Evolutionary conservation across 30 jellyfish, hydroid and myxozoan genomes (phyloP).

Genomic region (Chrysaora quinquecirrha): DNA sequence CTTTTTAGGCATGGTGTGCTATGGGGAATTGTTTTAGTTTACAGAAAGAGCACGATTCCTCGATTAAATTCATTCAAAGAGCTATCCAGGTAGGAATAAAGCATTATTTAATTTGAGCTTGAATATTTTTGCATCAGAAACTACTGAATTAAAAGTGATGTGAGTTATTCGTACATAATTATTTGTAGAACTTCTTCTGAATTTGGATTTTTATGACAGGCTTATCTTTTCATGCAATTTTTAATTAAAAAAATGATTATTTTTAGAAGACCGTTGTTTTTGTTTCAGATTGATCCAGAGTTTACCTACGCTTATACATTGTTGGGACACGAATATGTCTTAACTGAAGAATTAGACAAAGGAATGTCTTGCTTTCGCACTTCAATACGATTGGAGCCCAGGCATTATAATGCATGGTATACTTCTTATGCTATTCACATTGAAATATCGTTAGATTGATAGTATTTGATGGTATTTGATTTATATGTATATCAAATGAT

Average conservation of each 20-base stretch:
- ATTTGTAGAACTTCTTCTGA: too few species aligned
- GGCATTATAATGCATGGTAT: conserved; percentile 99
- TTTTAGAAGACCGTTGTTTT: too few species aligned
- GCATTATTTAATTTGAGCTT: too few species aligned
- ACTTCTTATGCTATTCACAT: conserved; percentile 1
- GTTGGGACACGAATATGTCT: conserved; percentile 97
- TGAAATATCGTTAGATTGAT: background rate
- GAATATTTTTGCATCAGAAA: too few species aligned
- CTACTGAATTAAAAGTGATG: too few species aligned
- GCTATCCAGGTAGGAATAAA: conserved; percentile 78
- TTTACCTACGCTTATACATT: conserved; percentile 93
- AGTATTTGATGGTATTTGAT: too few species aligned
- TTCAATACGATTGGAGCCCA: conserved; percentile 79
- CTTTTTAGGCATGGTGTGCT: conserved; percentile 99
- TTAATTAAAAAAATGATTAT: too few species aligned
- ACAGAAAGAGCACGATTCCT: conserved; percentile 91
- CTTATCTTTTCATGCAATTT: background rate
- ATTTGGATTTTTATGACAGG: background rate
- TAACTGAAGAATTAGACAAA: conserved; percentile 88
- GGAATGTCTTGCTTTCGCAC: conserved; percentile 96
- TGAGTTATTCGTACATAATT: too few species aligned
- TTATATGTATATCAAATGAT: too few species aligned
- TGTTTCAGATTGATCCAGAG: conserved; percentile 77
- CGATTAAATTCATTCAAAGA: conserved; percentile 80
- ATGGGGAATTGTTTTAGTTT: conserved; percentile 99